phyloP scores from a whole-genome alignment of 2,113 vertebrate genomes.

The Sylvietta virens region DNA sequence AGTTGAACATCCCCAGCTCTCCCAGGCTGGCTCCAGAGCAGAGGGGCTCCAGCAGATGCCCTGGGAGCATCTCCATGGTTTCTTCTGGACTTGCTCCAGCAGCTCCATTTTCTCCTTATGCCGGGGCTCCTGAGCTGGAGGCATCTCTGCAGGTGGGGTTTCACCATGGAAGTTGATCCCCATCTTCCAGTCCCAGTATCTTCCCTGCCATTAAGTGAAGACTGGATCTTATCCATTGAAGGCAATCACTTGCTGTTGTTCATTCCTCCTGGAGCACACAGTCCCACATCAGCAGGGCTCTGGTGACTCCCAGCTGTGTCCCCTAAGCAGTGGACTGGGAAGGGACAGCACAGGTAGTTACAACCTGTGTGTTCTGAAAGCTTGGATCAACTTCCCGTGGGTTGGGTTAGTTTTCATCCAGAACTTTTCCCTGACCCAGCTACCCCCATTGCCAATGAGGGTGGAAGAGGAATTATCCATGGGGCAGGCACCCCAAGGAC shows the following conservation, averaged over 20 bases:
- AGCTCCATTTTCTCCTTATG: background rate
- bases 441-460: fast-evolving
- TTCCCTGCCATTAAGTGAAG: background rate
- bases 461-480: background rate
- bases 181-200: background rate
- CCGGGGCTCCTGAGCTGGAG: background rate
- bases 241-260: background rate
- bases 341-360: background rate
- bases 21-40: background rate
- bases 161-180: no score
- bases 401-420: background rate
- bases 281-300: background rate
- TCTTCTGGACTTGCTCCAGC: background rate
- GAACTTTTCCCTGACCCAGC: background rate
- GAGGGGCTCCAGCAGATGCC: background rate
- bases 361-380: background rate
- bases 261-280: background rate
- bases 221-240: background rate
- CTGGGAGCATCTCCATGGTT: fast-evolving
- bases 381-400: fast-evolving
- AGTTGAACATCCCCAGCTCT: background rate
- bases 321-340: background rate
- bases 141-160: background rate
- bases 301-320: background rate
- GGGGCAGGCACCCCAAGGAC: background rate